Conservation (phyloP, 2,888 invertebrate species). For the Mesoligia furuncula region DNA sequence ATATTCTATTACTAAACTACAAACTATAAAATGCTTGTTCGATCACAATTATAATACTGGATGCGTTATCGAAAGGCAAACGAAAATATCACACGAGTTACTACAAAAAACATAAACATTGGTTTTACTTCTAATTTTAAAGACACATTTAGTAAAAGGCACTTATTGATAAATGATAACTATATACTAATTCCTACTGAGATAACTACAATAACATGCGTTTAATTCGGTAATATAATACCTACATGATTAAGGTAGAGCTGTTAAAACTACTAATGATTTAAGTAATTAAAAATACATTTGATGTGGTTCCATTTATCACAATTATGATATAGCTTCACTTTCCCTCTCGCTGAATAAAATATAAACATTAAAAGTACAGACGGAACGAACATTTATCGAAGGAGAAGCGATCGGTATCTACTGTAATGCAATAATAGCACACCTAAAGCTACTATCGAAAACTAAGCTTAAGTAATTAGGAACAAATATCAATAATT, state of each 20-base stretch:
- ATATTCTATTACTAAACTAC: conserved; percentile 40
- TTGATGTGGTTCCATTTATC: conserved; percentile 21
- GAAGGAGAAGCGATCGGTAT: not conserved
- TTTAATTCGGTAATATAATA: conserved; percentile 19
- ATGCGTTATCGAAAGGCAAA: conserved; percentile 75
- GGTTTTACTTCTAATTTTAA: conserved; percentile 57
- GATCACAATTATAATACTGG: conserved; percentile 81
- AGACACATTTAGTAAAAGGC: conserved; percentile 69
- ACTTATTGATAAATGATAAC: conserved; percentile 58
- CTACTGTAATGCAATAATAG: not conserved
- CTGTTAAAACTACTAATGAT: conserved; percentile 5
- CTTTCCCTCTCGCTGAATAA: not conserved
- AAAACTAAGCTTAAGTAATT: not conserved
- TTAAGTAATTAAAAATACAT: conserved; percentile 14
- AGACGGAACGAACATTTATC: not conserved
- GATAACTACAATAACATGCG: conserved; percentile 25
- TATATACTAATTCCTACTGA: conserved; percentile 18
- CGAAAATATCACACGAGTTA: conserved; percentile 76
- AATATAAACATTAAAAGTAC: not conserved
- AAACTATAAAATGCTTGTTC: conserved; percentile 55
- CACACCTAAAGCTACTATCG: not conserved
- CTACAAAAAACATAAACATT: conserved; percentile 47
- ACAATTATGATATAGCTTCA: conserved; percentile 20
- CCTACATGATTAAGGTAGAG: conserved; percentile 9
- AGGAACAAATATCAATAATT: conserved; percentile 32